Evolutionary conservation across 2,888 invertebrate genomes (phyloP), one percentile per base, ranked within the genome.

Genomic region (Macropis europaea): DNA sequence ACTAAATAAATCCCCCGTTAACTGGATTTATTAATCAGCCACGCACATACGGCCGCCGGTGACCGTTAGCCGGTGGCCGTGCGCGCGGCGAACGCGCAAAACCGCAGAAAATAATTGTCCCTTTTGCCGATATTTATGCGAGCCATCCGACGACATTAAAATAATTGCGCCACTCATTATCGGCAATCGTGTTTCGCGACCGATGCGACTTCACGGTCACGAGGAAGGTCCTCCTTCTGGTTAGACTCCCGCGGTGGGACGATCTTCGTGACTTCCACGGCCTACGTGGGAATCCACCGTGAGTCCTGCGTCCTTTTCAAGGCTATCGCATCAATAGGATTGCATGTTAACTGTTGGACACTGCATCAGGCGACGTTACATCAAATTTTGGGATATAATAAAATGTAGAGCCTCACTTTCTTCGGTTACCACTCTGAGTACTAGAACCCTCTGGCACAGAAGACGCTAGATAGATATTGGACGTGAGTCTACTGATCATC

Each of bases 101-200:
- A 71, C 47, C 48, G 32, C 38, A 13, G 54, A 30, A 48, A 72
- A 79, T 79, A 72, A 79, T 76, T 60, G 73, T 66, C 73, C 69
- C 48, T 59, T 73, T 73, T 57, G 47, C 26, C 61, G 36, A 69
- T 78, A 76, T 79, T 79, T 76, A 73, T 63, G 64, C 62, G 47
- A 52, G 53, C 60, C 48, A 34, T 42, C 48, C 66, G 13, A 24
- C 56, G 56, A 52, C 66, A 69, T 79, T 66, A 50, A 73, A 79
- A 79, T 78, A 78, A 78, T 78, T 79, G 79, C 77, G 45, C 28
- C 45, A 73, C 70, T 79, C 73, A 70, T 79, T 79, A 79, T 63
- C 48, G 70, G 52, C 42, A 64, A 76, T 68, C 76, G 79, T 61
- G 79, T 67, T 48, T 34, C 57, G 63, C 62, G 66, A 60, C 13